A percentile compares a stretch with the other conserved stretches of the same genome.
phyloP scores from a whole-genome alignment of 2,888 invertebrate genomes.

The Acronicta alni region DNA sequence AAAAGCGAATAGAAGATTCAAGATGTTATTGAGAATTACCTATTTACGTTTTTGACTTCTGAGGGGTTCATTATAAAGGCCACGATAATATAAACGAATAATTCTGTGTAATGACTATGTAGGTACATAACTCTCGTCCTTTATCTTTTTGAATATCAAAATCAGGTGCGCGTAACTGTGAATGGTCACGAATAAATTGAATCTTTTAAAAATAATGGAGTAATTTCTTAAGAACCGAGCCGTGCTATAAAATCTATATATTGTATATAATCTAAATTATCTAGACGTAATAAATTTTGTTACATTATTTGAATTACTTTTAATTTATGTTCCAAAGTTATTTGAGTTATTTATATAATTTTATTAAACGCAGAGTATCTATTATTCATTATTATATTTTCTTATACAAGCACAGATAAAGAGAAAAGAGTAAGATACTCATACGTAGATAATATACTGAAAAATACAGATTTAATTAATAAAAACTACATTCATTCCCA shows the following conservation, averaged over 20 bases:
- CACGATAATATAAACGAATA: slow-evolving; percentile 43
- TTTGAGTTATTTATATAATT: slow-evolving; percentile 3
- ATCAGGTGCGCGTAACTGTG: slow-evolving; percentile 35
- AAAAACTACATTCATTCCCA: no score
- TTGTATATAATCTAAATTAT: slow-evolving; percentile 9
- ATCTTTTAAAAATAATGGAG: slow-evolving; percentile 46
- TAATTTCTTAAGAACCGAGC: slow-evolving; percentile 25
- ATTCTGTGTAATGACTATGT: slow-evolving; percentile 34
- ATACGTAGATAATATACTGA: no score
- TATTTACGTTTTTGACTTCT: slow-evolving; percentile 38
- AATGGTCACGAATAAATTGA: slow-evolving; percentile 46
- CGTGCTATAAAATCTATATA: slow-evolving; percentile 9
- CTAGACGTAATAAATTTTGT: slow-evolving; percentile 12
- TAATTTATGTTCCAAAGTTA: neutral
- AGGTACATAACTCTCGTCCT: slow-evolving; percentile 32
- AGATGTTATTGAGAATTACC: slow-evolving; percentile 16
- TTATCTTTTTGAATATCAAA: slow-evolving; percentile 47
- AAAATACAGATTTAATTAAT: no score
- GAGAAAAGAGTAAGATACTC: no score
- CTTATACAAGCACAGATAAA: neutral
- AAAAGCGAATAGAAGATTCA: slow-evolving; percentile 15
- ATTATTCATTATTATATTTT: neutral
- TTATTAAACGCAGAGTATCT: neutral
- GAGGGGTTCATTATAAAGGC: slow-evolving; percentile 18
- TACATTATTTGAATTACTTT: slow-evolving; percentile 4